Evolutionary conservation across 2,888 invertebrate species (phyloP), one percentile per base, ranked within the genome.

Genomic region (Lasiommata megera): DNA sequence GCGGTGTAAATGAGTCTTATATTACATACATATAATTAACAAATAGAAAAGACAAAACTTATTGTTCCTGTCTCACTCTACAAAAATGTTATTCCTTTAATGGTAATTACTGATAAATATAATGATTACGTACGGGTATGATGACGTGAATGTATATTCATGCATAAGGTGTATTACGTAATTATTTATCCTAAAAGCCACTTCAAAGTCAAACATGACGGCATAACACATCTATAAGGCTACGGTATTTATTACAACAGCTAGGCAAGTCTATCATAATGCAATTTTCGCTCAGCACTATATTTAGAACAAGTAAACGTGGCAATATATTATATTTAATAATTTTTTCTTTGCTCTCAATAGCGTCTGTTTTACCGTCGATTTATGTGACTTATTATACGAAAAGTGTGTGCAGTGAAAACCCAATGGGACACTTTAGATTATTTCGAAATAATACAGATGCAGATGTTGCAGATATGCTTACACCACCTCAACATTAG

Each of bases 361-460:
- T 82, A 1, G 44, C 72, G 1, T 77, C 88, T 0, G 61, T 87
- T 16, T 66, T 68, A n/a, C 84, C 82, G 0, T 68, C 87, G 0
- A 65, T 86, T 40, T 87, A 81, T 60, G 79, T 82, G 9, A 79
- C 83, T 12, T 74, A 80, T 60, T 80, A 79, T 48, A 54, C 56
- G 1, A 31, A 67, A 12, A 69, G 71, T 0, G 53, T 51, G n/a
- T 88, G 87, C 61, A 23, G 48, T 0, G 87, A 86, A 51, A 80
- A 80, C 3, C 78, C 85, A 0, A 50, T 76, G 12, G 59, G 64
- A 1, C 85, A 87, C 62, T 84, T 84, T 58, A 70, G 73, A 60
- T 46, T 53, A 1, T 37, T 54, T 9, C 61, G 43, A 28, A 81
- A 81, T 48, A 31, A 51, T 18, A 51, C 63, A 16, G 34, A 31